These are phyloP conservation scores for Danio kyathit DNA, from an alignment of 2,797 vertebrate genomes.

Conservation along the genomic window DNA sequence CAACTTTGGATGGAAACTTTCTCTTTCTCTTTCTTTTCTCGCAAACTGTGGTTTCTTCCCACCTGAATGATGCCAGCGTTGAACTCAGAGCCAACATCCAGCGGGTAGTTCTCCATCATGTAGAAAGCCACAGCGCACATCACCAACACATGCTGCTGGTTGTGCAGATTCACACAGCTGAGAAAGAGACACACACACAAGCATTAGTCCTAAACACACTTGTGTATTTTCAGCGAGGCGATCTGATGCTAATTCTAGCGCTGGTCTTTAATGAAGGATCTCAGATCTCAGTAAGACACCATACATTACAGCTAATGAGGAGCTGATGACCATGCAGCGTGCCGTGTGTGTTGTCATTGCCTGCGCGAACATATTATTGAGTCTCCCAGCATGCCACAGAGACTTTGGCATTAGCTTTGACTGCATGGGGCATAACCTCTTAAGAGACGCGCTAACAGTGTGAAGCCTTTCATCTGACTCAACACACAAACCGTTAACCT, in stretches of 20 bases:
- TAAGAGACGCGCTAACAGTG: constrained; percentile 36
- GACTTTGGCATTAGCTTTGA: constrained; percentile 51
- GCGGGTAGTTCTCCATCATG: constrained; percentile 97
- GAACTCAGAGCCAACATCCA: constrained; percentile 95
- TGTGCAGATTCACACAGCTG: constrained; percentile 94
- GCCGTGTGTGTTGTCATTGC: constrained; percentile 37
- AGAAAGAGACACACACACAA: constrained; percentile 41
- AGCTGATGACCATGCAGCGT: constrained; percentile 27
- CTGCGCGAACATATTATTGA: constrained; percentile 31
- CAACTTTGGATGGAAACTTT: too few relatives aligned
- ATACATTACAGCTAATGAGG: constrained; percentile 48
- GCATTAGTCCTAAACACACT: constrained; percentile 1
- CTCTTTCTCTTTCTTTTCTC: too few relatives aligned
- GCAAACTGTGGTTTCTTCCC: constrained; percentile 23
- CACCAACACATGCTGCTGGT: constrained; percentile 96
- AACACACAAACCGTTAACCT: constrained; percentile 37
- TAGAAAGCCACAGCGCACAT: constrained; percentile 98
- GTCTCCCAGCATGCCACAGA: constrained; percentile 46
- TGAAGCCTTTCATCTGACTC: constrained; percentile 52
- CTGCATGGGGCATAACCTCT: constrained; percentile 39
- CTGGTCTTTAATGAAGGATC: constrained; percentile 21
- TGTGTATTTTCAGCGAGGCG: constrained; percentile 11
- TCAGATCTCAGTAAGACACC: constrained; percentile 38
- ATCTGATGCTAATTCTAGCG: constrained; percentile 22
- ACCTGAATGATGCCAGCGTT: constrained; percentile 96